These are phyloP conservation scores for Parazoanthus atlanticus DNA, from an alignment of 92 coral and sea anemone genomes.

Conservation along the genomic window DNA sequence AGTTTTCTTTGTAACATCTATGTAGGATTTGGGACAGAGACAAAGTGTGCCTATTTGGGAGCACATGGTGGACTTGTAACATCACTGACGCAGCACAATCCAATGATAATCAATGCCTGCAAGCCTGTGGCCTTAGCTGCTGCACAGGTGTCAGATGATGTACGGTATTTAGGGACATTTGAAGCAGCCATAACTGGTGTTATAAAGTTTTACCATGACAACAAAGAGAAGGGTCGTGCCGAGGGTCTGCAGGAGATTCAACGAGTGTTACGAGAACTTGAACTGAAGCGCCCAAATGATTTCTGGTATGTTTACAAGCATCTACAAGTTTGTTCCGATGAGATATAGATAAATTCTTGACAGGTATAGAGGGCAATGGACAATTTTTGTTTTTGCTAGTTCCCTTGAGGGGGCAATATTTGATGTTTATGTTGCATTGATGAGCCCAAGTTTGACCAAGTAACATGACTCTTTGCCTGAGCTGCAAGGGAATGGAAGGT, in stretches of 20 bases:
- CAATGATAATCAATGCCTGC: neutral
- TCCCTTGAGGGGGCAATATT: no score
- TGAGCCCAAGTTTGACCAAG: no score
- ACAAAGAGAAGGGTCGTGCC: neutral
- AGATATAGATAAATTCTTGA: no score
- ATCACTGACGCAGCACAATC: neutral
- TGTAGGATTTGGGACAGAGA: conserved; percentile 17
- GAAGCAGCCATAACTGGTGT: neutral
- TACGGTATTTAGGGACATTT: neutral
- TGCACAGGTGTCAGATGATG: neutral
- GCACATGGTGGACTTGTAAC: neutral
- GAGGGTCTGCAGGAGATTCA: conserved; percentile 5
- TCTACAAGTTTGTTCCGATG: neutral
- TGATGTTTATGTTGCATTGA: no score
- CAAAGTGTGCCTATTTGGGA: neutral
- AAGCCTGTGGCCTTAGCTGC: neutral
- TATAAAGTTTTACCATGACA: neutral
- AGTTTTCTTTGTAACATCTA: no score
- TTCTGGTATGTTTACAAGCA: conserved; percentile 2
- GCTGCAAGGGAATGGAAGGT: no score
- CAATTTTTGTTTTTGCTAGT: no score
- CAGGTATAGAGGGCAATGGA: no score
- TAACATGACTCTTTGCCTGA: no score
- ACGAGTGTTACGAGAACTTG: neutral
- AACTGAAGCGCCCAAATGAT: neutral